Conservation (phyloP, 2,888 invertebrate genomes). For the Pyrochroa serraticornis region DNA sequence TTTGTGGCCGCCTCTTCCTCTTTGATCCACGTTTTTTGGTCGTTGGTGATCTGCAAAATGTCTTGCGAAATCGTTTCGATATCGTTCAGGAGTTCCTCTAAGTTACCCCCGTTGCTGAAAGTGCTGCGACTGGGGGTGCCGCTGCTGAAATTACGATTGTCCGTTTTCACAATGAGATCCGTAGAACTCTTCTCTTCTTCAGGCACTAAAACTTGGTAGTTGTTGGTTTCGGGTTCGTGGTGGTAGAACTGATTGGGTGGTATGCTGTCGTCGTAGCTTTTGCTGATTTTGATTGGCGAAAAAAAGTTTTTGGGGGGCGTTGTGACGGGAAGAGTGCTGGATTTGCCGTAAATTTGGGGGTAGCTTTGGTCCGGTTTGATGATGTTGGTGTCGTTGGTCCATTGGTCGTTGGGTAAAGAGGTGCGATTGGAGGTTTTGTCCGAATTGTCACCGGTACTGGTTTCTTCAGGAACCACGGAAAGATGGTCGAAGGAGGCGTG, state of each 20-base stretch:
- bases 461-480: constrained; percentile 79
- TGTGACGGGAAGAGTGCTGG: constrained; percentile 40
- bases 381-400: constrained; percentile 45
- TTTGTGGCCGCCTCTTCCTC: constrained; percentile 32
- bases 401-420: constrained; percentile 43
- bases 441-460: constrained; percentile 55
- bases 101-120: constrained; percentile 62
- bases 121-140: constrained; percentile 48
- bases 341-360: constrained; percentile 46
- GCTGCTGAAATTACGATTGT: constrained; percentile 49
- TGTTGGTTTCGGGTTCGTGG: constrained; percentile 39
- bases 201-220: constrained; percentile 43
- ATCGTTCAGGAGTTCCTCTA: constrained; percentile 72
- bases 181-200: constrained; percentile 46
- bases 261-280: constrained; percentile 46
- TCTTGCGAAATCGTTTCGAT: constrained; percentile 66
- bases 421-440: constrained; percentile 48
- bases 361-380: constrained; percentile 57
- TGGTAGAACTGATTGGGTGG: constrained; percentile 38
- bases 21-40: constrained; percentile 1
- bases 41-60: constrained; percentile 38
- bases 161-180: constrained; percentile 55
- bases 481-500: constrained; percentile 70
- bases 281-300: constrained; percentile 47
- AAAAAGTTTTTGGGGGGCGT: constrained; percentile 43